Conservation (phyloP, 2,797 vertebrate species). For the Hozukius guyotensis region DNA sequence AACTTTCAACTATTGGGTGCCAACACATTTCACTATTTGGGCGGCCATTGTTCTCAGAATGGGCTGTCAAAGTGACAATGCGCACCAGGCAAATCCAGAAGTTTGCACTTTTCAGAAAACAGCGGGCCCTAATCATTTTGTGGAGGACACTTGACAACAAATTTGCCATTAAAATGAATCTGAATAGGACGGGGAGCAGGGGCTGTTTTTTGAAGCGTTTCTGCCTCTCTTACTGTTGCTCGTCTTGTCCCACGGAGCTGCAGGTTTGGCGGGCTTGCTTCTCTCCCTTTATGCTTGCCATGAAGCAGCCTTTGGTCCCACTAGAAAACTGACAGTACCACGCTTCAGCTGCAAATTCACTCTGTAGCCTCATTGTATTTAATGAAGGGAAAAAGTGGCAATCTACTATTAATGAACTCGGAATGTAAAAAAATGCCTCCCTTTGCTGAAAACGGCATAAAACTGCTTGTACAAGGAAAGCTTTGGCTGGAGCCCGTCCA, state of each 20-base stretch:
- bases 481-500: slow-evolving; percentile 80
- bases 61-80: slow-evolving; percentile 85
- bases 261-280: slow-evolving; percentile 69
- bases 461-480: slow-evolving; percentile 82
- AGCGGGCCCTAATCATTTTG: slow-evolving; percentile 84
- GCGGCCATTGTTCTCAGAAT: slow-evolving; percentile 82
- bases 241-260: slow-evolving; percentile 73
- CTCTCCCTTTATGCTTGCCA: slow-evolving; percentile 69
- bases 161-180: slow-evolving; percentile 88
- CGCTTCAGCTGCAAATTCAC: slow-evolving; percentile 76
- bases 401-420: slow-evolving; percentile 86
- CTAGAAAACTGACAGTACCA: slow-evolving; percentile 79
- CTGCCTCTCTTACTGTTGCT: slow-evolving; percentile 69
- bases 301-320: slow-evolving; percentile 81
- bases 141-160: slow-evolving; percentile 85
- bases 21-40: slow-evolving; percentile 84
- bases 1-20: slow-evolving; percentile 80
- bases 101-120: slow-evolving; percentile 84
- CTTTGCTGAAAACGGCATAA: slow-evolving; percentile 83
- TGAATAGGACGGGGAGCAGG: slow-evolving; percentile 66
- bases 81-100: slow-evolving; percentile 79
- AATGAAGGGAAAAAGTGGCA: slow-evolving; percentile 87
- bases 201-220: slow-evolving; percentile 71
- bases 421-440: slow-evolving; percentile 75
- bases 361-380: slow-evolving; percentile 85